Base-by-base conservation (phyloP, 2,797 vertebrate species). In the Anableps anableps region DNA sequence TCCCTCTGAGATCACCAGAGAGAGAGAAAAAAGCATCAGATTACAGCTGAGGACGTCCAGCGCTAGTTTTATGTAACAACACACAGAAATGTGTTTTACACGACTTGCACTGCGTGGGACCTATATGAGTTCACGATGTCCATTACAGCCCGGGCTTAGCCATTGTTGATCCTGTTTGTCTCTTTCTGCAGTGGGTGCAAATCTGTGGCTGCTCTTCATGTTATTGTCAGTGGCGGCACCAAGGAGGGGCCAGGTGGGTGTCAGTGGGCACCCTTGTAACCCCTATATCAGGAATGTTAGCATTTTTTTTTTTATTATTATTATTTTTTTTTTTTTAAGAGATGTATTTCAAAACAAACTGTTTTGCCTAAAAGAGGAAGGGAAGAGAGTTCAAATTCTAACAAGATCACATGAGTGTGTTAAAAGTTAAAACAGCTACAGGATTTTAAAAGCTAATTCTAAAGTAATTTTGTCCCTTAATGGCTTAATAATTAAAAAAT, bases 111-210 rank as follows among this genome's bases (percentile, higher is more conserved):
- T 68, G 36, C 36, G 0, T 68, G 8, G 34, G 10, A 38, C 36
- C 8, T 21, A 31, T 7, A 36, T 38, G 34, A 51, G 71, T 68
- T 68, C 64, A 14, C 64, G 36, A 41, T 68, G 64, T 73, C 47
- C 29, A 38, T 55, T 7, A 16, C 85, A 80, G 60, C 47, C 76
- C 31, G 4, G 72, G 73, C 81, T 86, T 23, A 73, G 79, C 77
- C 73, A 21, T 79, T 91, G 83, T 85, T 88, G 82, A 83, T 83
- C 82, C 76, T 53, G 73, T 83, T 87, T 79, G 47, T 79, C 1
- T 45, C 7, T 45, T 48, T 76, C n/a, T 77, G 47, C 45, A 29
- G 47, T 68, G 21, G 21, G 51, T 76, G 64, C 58, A 81, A 68
- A 84, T 80, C 72, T 41, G 3, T 81, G 62, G 72, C 31, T 29